Base-by-base conservation (phyloP, 30 jellyfish, hydroid and myxozoan genomes). In the Chironex yamaguchii region DNA sequence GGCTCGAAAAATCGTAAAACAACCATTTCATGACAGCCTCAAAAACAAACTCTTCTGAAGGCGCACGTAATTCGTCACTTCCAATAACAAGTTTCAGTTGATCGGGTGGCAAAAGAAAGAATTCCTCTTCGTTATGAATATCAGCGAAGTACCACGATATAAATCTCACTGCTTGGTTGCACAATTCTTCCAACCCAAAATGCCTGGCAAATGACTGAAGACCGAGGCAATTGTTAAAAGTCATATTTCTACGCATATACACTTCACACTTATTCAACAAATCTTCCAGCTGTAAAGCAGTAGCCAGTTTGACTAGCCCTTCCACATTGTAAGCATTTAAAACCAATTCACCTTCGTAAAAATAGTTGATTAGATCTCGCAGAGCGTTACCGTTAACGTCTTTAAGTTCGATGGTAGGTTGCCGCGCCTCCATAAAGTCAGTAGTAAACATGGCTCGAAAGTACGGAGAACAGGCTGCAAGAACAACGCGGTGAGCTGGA, bases 401-500 rank as follows among this genome's bases (percentile, higher is more conserved):
- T 77, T 85, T 91, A 86, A 91, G 66, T 34, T 88, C 78, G 2
- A 91, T 72, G 36, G 51, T 62, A 51, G 96, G 95, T 58, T 58
- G 80, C 23, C 53, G 52, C 25, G 98, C 94, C 33, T 91, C 98
- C 28, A 91, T 11, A 62, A 91, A 91, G 52, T 91, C 95, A 28
- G 96, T 78, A 1, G 98, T 82, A 73, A 91, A 91, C 98, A 91
- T 91, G 30, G 96, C 96, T 49, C 98, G 84, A 89, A 91, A 91
- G 63, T 91, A 91, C 49, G 98, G 98, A 30, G 98, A 91, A 81
- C 96, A 91, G 51, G 98, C 98, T 3, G 96, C 95, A 88, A 91
- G 49, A 58, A 91, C 98, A 14, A 92, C 98, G 42, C 81, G 79
- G 79, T 91, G 98, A 9, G 96, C 98, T 9, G 96, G 96, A 25